These are phyloP conservation scores for Toxotes lorentzi DNA, from an alignment of 2,797 vertebrate genomes.

Conservation along the genomic window DNA sequence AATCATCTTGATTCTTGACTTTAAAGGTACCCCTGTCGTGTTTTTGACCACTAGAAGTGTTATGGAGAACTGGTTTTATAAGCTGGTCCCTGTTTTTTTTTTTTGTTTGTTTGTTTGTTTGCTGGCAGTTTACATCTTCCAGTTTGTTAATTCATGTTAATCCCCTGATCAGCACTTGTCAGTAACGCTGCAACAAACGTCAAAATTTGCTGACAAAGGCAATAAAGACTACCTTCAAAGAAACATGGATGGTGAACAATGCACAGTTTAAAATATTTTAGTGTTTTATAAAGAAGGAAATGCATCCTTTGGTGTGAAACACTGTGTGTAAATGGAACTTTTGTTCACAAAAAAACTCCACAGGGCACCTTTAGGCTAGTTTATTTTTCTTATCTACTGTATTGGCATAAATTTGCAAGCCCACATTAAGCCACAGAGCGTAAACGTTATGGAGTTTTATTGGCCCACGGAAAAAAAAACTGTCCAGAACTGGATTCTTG, in stretches of 20 bases:
- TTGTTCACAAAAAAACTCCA: conserved; percentile 4
- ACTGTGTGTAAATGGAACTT: not conserved
- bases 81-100: not conserved
- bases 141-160: not conserved
- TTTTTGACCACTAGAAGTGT: not conserved
- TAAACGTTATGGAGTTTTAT: not conserved
- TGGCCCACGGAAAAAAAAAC: not conserved
- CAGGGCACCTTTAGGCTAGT: not conserved
- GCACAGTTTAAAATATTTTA: not conserved
- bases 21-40: not conserved
- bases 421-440: not conserved
- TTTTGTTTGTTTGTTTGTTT: no score
- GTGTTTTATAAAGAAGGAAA: not conserved
- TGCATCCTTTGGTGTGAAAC: not conserved
- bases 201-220: no score
- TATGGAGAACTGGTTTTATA: not conserved
- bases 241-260: conserved; percentile 8
- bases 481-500: not conserved
- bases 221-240: not conserved
- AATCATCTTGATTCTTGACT: not conserved
- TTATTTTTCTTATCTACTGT: not conserved
- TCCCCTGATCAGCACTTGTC: not conserved
- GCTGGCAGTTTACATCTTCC: not conserved
- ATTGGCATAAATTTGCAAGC: not conserved
- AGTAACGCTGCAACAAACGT: not conserved